Evolutionary conservation across 1,140 invertebrate genomes (phyloP), one percentile per base, ranked within the genome.

Genomic region (Plodia interpunctella): DNA sequence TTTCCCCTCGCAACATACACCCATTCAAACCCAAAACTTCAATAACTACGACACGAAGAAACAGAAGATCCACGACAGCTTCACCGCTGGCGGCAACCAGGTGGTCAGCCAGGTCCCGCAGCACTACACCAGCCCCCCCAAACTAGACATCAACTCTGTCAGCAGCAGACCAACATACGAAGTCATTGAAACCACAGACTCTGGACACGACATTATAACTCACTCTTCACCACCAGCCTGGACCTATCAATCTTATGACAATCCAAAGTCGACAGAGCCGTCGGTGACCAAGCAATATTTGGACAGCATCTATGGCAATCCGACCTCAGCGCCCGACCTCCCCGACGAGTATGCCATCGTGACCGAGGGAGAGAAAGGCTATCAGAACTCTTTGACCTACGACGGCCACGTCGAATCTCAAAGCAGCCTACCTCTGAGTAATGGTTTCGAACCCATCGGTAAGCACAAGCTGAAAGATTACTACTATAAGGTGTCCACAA

Each of bases 391-490:
- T 65, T 78, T 82, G 56, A 77, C 66, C 60, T 89, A 84, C 65
- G 74, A 86, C 50, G 72, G 55, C 28, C 70, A 87, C 60, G 63
- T 80, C 51, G 84, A 89, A 75, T 74, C 74, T 60, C 84, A 89
- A 80, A 87, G 82, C 63, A 80, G 80, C 60, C 80, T 82, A 56
- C 87, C 84, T 20, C 63, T 80, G 25, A 83, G 79, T 30, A 79
- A 89, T 53, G 84, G 87, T 55, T 86, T 85, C 63, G 83, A 89
- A 67, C 83, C 87, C 1, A 87, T 89, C 28, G 75, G 73, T 20
- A 82, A 83, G 50, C 73, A 85, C 44, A 87, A 89, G 65, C 72
- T 89, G 2, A 87, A 87, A 60, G 87, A 89, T 25, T 87, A 87
- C 59, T 89, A 89, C 51, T 89, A 89, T 50, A 87, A 77, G 68